phyloP scores from a whole-genome alignment of 1,140 invertebrate genomes.

The Melipona quadrifasciata region DNA sequence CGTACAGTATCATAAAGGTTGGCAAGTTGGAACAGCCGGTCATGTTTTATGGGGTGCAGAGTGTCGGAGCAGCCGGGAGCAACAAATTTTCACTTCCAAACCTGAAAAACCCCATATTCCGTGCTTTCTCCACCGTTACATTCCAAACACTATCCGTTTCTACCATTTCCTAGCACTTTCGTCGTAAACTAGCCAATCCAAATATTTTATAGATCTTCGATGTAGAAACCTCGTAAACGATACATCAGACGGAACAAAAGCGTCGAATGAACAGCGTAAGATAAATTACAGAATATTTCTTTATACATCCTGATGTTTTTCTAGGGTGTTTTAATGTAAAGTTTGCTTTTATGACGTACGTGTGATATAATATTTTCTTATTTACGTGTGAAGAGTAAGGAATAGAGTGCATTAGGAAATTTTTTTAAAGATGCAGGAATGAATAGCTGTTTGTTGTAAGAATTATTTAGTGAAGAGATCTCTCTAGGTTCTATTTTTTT shows the following conservation, averaged over 20 bases:
- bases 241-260: background rate
- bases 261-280: background rate
- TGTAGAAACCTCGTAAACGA: background rate
- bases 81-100: slow-evolving; percentile 1
- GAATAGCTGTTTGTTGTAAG: too few relatives aligned
- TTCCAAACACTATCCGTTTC: background rate
- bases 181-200: background rate
- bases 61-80: background rate
- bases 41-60: background rate
- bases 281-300: background rate
- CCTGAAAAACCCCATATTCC: background rate
- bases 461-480: too few relatives aligned
- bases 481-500: too few relatives aligned
- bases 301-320: background rate
- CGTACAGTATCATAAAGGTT: background rate
- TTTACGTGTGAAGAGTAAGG: too few relatives aligned
- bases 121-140: background rate
- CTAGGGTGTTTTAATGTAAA: too few relatives aligned
- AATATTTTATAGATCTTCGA: background rate
- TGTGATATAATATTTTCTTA: too few relatives aligned
- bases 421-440: too few relatives aligned
- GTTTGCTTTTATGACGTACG: too few relatives aligned
- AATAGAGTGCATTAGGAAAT: too few relatives aligned
- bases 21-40: background rate
- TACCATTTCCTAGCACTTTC: background rate